Conservation (phyloP, 2,113 vertebrate species). For the Nerophis ophidion region DNA sequence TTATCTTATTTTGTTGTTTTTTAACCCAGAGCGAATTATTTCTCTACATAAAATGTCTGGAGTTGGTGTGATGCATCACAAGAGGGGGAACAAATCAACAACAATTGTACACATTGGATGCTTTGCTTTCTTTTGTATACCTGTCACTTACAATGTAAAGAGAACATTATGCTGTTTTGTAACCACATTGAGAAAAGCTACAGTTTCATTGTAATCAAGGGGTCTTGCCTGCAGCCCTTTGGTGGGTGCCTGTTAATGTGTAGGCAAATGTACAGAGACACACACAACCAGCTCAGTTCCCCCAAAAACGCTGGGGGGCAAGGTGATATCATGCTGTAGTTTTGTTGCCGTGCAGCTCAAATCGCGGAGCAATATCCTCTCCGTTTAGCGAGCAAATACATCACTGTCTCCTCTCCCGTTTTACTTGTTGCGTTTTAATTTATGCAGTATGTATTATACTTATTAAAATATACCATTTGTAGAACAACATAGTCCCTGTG, state of each 20-base stretch:
- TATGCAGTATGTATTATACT: constrained; percentile 2
- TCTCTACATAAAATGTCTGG: constrained; percentile 44
- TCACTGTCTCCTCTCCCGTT: constrained; percentile 30
- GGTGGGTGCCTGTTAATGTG: constrained; percentile 57
- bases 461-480: no score
- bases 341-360: constrained; percentile 35
- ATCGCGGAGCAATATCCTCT: constrained; percentile 38
- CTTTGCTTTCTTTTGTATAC: constrained; percentile 46
- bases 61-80: constrained; percentile 47
- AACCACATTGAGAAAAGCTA: constrained; percentile 60
- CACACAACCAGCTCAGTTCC: constrained; percentile 46
- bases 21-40: constrained; percentile 30
- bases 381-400: constrained; percentile 37
- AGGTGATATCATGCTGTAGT: constrained; percentile 57
- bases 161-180: constrained; percentile 61
- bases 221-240: constrained; percentile 50
- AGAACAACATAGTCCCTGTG: constrained; percentile 7
- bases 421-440: constrained; percentile 45
- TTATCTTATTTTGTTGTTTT: constrained; percentile 49
- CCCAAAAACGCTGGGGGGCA: constrained; percentile 40
- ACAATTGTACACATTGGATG: neutral
- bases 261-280: constrained; percentile 62
- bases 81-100: constrained; percentile 26
- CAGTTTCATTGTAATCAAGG: constrained; percentile 56
- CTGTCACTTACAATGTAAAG: constrained; percentile 57